These are phyloP conservation scores for Lasioglossum oenotherae DNA, from an alignment of 2,888 invertebrate species.

Conservation along the genomic window DNA sequence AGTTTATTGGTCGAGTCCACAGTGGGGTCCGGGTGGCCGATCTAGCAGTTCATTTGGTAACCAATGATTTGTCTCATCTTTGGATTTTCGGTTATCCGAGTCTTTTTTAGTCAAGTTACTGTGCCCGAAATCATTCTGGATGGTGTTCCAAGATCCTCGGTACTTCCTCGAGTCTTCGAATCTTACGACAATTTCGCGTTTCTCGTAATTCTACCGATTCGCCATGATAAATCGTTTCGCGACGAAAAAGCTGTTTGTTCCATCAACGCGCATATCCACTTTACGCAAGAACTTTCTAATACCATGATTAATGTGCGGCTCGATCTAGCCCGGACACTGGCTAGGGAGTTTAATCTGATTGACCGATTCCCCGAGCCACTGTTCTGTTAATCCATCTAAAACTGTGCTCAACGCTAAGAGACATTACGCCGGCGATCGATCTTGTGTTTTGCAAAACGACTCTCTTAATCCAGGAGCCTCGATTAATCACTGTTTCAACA, in stretches of 20 bases:
- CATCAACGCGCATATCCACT: background rate
- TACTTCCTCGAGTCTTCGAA: too few species aligned
- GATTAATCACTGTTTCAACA: slow-evolving; percentile 35
- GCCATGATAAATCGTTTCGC: background rate
- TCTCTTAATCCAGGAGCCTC: background rate
- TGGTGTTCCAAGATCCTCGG: too few species aligned
- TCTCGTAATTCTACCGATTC: too few species aligned
- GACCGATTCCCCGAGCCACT: slow-evolving; percentile 18
- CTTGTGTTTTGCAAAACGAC: background rate
- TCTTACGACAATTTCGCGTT: too few species aligned
- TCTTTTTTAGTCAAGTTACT: too few species aligned
- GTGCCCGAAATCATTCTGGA: too few species aligned
- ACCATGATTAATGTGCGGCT: slow-evolving; percentile 46
- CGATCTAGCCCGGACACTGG: background rate
- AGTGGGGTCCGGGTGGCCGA: too few species aligned
- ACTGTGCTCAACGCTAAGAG: background rate
- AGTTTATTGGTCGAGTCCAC: too few species aligned
- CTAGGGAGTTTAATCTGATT: slow-evolving; percentile 25
- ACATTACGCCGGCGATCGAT: background rate
- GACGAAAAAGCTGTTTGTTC: background rate
- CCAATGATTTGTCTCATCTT: too few species aligned
- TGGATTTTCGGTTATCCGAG: too few species aligned
- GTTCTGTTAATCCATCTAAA: slow-evolving; percentile 30
- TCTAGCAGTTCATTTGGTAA: too few species aligned
- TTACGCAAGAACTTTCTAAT: slow-evolving; percentile 35